Base-by-base conservation (phyloP, 2,888 invertebrate species). In the Elmis aenea region DNA sequence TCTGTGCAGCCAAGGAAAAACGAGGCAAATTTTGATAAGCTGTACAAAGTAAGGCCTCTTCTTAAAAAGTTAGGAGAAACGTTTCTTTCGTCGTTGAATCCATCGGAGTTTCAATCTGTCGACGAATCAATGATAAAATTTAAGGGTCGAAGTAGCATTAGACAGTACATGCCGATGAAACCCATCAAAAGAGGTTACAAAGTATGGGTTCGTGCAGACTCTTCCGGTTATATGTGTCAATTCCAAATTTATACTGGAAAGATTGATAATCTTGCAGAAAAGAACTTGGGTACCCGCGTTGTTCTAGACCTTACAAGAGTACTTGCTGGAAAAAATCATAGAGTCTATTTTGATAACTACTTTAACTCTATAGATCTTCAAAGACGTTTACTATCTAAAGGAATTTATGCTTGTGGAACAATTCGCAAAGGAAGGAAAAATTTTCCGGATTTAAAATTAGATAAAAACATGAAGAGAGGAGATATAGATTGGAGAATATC, bases 141-240 rank as follows among this genome's bases (percentile, higher is more conserved):
- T 31, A 52, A 50, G 34, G 49, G 47, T 3, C 9, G 45, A 9
- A 25, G 24, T 13, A 11, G 25, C 4, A 27, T 58, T 21, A 57
- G 54, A 44, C 56, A 59, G 40, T 59, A 54, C 46, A 48, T 59
- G 31, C 57, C 55, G 18, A 52, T 50, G 32, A 58, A 60, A 46
- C 54, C 55, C 11, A 54, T 53, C 41, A 59, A 58, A 48, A 42
- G 58, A 13, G 58, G 58, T 3, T 58, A 54, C 42, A 57, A 58
- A 44, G 43, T 52, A 11, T 51, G 48, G 50, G 38, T 42, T 16
- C 16, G 45, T 21, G 42, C 47, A 10, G 44, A 50, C 16, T 15
- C 42, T 22, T 27, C 15, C 22, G 50, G 49, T 10, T 54, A 46
- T 31, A 29, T 45, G n/a, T 33, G 28, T 20, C 22, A 51, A 24